Evolutionary conservation across 2,888 invertebrate genomes (phyloP), one percentile per base, ranked within the genome.

Genomic region (Lasioglossum marginatum): DNA sequence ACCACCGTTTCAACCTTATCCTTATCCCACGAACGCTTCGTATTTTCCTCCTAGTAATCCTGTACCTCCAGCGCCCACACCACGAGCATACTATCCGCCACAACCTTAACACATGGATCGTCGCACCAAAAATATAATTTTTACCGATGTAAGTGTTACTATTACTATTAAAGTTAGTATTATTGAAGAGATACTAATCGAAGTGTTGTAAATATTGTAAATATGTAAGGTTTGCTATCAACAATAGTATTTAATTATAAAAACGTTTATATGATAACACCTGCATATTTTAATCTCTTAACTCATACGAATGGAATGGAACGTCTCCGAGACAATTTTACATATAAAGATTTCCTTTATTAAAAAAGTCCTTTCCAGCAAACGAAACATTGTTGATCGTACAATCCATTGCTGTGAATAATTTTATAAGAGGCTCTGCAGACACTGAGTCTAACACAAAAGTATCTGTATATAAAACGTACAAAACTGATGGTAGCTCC

Each of bases 261-360:
- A 57, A 81, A 6, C 34, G 81, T 82, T 81, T 79, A 34, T 75
- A 87, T 77, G 77, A 81, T 34, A 81, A 71, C 45, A 68, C 27
- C 48, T 37, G 48, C 1, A 1, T 43, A 60, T 27, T 73, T 31
- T 23, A 45, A 84, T 78, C 27, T 70, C n/a, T 3, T 52, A 31
- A 70, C 2, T 43, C 23, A 19, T 60, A 60, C 52, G 57, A 70
- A 6, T 16, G 16, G 31, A 19, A 37, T 5, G 40, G 27, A 57
- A 72, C 12, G 8, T 57, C 63, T 66, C 0, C 6, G 0, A 48
- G 6, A 43, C 14, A 19, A 34, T 68, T 76, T 90, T 92, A 94
- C 92, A 94, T 93, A 77, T 94, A 94, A 80, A 94, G 92, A 81
- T 94, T 94, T 81, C 94, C 94, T 94, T 94, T 94, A 92, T 92